phyloP scores from a whole-genome alignment of 1,140 invertebrate genomes.

The Anastrepha obliqua region DNA sequence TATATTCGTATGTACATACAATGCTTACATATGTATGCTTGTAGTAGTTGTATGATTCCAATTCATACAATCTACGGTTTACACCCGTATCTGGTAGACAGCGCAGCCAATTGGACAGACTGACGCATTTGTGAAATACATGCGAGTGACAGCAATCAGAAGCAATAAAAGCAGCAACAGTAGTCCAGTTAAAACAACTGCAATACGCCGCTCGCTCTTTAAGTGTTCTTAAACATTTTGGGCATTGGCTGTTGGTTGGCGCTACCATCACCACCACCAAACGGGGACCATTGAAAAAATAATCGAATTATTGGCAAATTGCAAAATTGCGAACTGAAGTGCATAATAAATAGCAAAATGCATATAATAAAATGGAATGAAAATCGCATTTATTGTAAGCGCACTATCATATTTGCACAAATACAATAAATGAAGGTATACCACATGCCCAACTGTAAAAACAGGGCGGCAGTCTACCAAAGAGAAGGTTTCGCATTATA shows the following conservation, averaged over 20 bases:
- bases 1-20: no score
- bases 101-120: not conserved
- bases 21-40: no score
- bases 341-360: constrained; percentile 36
- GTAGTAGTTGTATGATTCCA: not conserved
- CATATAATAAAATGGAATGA: constrained; percentile 36
- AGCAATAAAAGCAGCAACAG: not conserved
- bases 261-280: not conserved
- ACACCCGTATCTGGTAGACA: not conserved
- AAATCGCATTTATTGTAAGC: constrained; percentile 18
- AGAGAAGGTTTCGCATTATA: no score
- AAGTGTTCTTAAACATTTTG: not conserved
- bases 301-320: constrained; percentile 47
- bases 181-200: not conserved
- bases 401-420: not conserved
- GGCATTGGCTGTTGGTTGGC: not conserved
- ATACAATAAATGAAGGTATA: no score
- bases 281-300: constrained; percentile 8
- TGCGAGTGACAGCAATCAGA: constrained; percentile 34
- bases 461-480: no score
- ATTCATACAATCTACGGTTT: constrained; percentile 12
- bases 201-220: not conserved
- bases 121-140: not conserved
- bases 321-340: constrained; percentile 33
- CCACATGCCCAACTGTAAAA: no score